These are phyloP conservation scores for Panulirus ornatus DNA, from an alignment of 1,140 invertebrate genomes.

Conservation along the genomic window DNA sequence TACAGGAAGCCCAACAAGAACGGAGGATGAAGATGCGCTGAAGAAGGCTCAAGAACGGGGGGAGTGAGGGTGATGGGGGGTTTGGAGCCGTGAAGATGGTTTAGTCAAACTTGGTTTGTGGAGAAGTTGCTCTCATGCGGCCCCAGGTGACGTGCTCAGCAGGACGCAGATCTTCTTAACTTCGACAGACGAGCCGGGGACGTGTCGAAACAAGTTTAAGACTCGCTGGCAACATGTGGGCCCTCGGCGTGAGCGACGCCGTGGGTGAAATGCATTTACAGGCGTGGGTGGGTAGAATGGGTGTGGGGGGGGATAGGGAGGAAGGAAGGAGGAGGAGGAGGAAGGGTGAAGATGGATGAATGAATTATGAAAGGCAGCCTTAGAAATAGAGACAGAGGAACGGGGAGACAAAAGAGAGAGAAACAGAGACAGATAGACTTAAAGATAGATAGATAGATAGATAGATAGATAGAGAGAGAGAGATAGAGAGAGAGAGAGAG, in stretches of 20 bases:
- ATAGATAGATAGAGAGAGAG: no score
- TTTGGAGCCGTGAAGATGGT: no score
- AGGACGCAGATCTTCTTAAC: conserved; percentile 39
- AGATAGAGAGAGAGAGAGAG: no score
- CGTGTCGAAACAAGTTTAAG: conserved; percentile 40
- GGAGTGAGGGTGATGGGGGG: background rate
- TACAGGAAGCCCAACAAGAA: no score
- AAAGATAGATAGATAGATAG: no score
- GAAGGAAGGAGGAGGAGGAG: background rate
- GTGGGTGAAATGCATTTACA: conserved; percentile 5
- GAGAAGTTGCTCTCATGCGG: background rate
- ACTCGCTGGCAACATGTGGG: conserved; percentile 38
- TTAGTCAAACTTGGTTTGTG: no score
- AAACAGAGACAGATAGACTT: no score
- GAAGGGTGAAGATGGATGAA: background rate
- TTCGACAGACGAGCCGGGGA: conserved; percentile 39
- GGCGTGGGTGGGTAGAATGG: background rate
- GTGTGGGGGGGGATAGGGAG: background rate
- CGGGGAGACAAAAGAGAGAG: background rate
- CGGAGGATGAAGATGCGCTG: no score
- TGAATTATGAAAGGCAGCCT: no score
- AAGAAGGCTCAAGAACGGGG: no score
- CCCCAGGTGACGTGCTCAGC: conserved; percentile 25
- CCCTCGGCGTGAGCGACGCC: conserved; percentile 7
- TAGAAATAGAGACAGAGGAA: background rate